Percentiles rank a stretch among this genome's conserved stretches.
These are phyloP conservation scores for Malthinus flaveolus DNA, from an alignment of 2,888 invertebrate species.

Conservation along the genomic window DNA sequence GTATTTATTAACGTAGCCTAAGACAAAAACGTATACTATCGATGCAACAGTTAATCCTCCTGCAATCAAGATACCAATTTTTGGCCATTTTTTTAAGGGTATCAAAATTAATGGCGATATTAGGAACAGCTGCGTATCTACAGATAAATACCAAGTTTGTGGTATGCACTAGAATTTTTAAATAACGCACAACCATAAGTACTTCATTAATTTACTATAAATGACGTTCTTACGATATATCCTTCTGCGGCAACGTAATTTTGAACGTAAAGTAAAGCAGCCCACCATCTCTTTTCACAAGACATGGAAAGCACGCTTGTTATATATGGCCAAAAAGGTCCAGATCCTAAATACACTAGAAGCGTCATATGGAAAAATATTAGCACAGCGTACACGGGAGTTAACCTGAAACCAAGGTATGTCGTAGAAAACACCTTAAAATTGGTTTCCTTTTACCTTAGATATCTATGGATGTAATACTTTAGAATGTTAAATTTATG, in stretches of 20 bases:
- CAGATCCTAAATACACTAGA: constrained; percentile 54
- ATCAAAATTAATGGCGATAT: constrained; percentile 52
- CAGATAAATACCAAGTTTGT: constrained; percentile 63
- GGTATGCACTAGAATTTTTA: constrained; percentile 55
- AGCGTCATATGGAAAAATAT: constrained; percentile 54
- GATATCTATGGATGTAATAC: constrained; percentile 53
- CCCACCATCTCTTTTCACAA: constrained; percentile 53
- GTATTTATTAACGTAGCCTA: not conserved
- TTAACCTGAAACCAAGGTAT: constrained; percentile 48
- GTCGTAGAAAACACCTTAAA: not conserved
- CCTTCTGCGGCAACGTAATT: constrained; percentile 44
- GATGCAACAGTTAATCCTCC: not conserved
- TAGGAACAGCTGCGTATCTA: constrained; percentile 62
- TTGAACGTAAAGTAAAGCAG: constrained; percentile 51
- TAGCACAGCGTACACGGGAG: constrained; percentile 56
- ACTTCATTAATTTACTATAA: not conserved
- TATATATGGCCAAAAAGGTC: constrained; percentile 55
- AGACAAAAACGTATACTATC: not conserved
- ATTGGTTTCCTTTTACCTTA: constrained; percentile 45
- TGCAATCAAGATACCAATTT: not conserved
- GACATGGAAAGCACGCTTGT: constrained; percentile 19
- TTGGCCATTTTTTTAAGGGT: not conserved
- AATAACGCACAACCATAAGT: constrained; percentile 40
- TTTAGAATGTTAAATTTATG: constrained; percentile 44
- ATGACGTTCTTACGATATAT: not conserved